Conservation (phyloP, 2,888 invertebrate genomes). For the Isotomurus palustris region DNA sequence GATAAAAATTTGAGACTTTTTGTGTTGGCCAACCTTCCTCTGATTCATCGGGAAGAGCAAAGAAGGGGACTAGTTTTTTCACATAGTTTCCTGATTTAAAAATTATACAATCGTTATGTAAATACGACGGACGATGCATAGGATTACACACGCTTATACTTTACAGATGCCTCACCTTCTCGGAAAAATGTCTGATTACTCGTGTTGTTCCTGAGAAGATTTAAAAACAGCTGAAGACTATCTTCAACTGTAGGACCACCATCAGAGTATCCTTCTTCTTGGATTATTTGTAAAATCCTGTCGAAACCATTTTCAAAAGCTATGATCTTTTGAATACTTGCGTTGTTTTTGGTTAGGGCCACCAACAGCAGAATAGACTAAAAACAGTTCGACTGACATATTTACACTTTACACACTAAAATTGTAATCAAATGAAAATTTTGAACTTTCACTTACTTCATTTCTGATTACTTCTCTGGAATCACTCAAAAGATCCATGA, state of each 20-base stretch:
- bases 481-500: slow-evolving; percentile 93
- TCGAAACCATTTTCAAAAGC: slow-evolving; percentile 99
- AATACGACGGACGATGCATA: not conserved
- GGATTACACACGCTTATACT: not conserved
- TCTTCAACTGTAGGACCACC: slow-evolving; percentile 98
- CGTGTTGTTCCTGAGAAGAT: slow-evolving; percentile 87
- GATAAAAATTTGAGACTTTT: slow-evolving; percentile 55
- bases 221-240: slow-evolving; percentile 86
- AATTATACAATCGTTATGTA: not conserved
- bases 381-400: slow-evolving; percentile 32
- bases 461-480: slow-evolving; percentile 92
- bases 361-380: slow-evolving; percentile 79
- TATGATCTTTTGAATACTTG: slow-evolving; percentile 97
- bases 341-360: slow-evolving; percentile 88
- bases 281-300: slow-evolving; percentile 85
- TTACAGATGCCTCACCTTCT: slow-evolving; percentile 60
- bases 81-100: slow-evolving; percentile 70
- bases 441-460: slow-evolving; percentile 65
- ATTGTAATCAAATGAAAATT: slow-evolving; percentile 1
- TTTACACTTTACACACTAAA: slow-evolving; percentile 1
- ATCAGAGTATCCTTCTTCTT: slow-evolving; percentile 84
- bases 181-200: slow-evolving; percentile 98
- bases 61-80: slow-evolving; percentile 83
- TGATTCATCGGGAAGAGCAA: slow-evolving; percentile 63
- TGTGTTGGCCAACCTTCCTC: slow-evolving; percentile 78